Evolutionary conservation across 1,140 invertebrate species (phyloP).

Genomic region (Sarcophaga bullata): DNA sequence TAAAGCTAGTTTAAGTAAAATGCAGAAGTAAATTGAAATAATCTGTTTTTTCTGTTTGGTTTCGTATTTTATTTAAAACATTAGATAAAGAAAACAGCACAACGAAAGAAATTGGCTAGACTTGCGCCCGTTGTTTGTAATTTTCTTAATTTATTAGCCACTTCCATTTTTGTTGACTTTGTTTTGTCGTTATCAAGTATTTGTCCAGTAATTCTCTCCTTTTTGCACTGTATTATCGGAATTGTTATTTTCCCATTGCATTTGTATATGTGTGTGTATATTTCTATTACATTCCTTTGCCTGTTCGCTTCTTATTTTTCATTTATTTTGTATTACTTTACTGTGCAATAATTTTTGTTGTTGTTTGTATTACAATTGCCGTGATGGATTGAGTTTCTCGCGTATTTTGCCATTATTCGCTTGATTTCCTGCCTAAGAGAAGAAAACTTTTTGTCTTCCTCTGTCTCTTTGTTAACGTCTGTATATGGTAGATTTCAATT

Average conservation of each 20-base stretch:
- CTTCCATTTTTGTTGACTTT: no score
- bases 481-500: neutral
- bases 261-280: neutral
- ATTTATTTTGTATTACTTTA: neutral
- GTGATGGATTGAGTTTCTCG: slow-evolving; percentile 19
- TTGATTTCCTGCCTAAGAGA: slow-evolving; percentile 8
- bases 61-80: no score
- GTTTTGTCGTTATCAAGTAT: no score
- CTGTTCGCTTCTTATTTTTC: neutral
- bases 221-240: neutral
- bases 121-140: no score
- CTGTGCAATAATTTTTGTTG: no score
- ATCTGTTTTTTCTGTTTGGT: no score
- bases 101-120: no score
- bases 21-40: no score
- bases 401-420: slow-evolving; percentile 10
- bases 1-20: no score
- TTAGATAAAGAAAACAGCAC: no score
- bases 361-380: neutral
- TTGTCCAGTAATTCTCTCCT: no score
- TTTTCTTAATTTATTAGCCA: no score
- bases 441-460: neutral
- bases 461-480: neutral
- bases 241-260: slow-evolving; percentile 9
- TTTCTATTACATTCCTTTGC: neutral